These are phyloP conservation scores for Synanthedon tipuliformis DNA, from an alignment of 2,888 invertebrate genomes.

Conservation along the genomic window DNA sequence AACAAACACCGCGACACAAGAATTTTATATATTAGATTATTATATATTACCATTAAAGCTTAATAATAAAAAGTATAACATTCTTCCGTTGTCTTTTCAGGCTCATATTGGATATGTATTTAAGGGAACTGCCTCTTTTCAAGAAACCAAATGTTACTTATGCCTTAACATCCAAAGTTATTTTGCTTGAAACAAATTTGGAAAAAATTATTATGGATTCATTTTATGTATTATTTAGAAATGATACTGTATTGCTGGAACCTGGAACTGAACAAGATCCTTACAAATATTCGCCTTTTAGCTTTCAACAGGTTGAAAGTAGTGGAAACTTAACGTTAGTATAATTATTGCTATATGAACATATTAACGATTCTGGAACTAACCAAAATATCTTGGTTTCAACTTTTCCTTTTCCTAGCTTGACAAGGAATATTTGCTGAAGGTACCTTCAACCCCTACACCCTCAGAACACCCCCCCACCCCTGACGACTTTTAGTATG, in stretches of 20 bases:
- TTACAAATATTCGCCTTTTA: conserved; percentile 32
- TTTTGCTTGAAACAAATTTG: conserved; percentile 26
- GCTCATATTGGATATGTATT: conserved; percentile 20
- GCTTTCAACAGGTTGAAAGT: conserved; percentile 27
- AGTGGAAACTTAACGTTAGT: conserved; percentile 39
- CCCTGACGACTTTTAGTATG: too few species aligned
- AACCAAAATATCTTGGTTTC: too few species aligned
- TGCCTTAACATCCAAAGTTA: conserved; percentile 25
- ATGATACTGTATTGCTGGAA: conserved; percentile 23
- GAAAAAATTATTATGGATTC: conserved; percentile 32
- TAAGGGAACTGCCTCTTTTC: conserved; percentile 24
- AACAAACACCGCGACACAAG: too few species aligned
- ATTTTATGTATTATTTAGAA: conserved; percentile 30
- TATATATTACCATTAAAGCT: too few species aligned
- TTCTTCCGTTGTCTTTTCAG: conserved; percentile 17
- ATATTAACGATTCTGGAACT: too few species aligned
- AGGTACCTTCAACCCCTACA: too few species aligned
- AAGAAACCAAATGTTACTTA: conserved; percentile 24
- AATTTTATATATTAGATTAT: too few species aligned
- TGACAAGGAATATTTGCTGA: too few species aligned
- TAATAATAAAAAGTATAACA: too few species aligned
- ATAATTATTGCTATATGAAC: neutral
- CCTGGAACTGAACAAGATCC: conserved; percentile 11
- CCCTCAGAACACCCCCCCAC: too few species aligned
- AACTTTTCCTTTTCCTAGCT: too few species aligned